A percentile compares a stretch with the other conserved stretches of the same genome.
phyloP scores from a whole-genome alignment of 2,113 vertebrate genomes.

The Rhineura floridana region DNA sequence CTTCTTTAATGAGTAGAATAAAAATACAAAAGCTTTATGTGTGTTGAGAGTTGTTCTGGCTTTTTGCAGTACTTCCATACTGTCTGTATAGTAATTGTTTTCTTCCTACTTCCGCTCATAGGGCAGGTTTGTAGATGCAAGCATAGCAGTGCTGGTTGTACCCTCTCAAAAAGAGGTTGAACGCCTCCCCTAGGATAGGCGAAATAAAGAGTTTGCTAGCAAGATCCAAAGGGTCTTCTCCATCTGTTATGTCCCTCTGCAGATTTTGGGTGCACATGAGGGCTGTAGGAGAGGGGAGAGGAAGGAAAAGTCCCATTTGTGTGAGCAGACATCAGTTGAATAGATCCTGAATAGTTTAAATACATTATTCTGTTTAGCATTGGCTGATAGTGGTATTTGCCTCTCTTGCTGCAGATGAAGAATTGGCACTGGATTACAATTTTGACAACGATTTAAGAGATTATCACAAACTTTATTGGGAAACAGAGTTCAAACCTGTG shows the following conservation, averaged over 20 bases:
- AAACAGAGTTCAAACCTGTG: slow-evolving; percentile 89
- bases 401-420: slow-evolving; percentile 81
- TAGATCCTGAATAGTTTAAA: neutral
- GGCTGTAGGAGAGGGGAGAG: too few relatives aligned
- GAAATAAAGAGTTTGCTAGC: too few relatives aligned
- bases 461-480: slow-evolving; percentile 85
- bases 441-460: slow-evolving; percentile 74
- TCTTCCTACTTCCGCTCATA: neutral
- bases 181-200: too few relatives aligned
- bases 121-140: neutral
- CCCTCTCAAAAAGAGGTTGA: neutral
- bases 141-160: neutral
- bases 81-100: neutral
- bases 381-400: neutral
- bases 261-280: neutral
- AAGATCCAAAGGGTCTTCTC: too few relatives aligned
- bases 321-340: neutral
- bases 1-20: slow-evolving; percentile 2
- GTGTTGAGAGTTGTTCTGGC: neutral
- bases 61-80: neutral
- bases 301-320: too few relatives aligned
- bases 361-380: neutral
- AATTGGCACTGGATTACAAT: slow-evolving; percentile 75
- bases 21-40: neutral
- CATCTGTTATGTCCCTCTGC: neutral